Evolutionary conservation across 2,113 vertebrate genomes (phyloP).

Genomic region (Tyto alba): DNA sequence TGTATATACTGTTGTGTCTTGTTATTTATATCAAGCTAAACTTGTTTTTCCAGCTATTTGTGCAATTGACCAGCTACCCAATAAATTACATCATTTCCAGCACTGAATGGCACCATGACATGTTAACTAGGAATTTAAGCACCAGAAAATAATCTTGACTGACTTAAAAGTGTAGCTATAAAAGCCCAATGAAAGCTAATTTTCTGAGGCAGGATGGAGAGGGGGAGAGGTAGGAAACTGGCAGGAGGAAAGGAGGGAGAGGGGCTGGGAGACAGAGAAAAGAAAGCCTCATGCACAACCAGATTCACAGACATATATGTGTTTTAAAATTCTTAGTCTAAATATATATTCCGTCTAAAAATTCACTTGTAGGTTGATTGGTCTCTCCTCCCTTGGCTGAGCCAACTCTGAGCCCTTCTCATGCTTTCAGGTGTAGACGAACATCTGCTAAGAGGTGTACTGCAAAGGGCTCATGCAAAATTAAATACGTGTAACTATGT

Average conservation of each 20-base stretch:
- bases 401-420: not conserved
- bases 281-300: not conserved
- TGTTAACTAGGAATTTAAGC: conserved; percentile 44
- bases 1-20: conserved; percentile 8
- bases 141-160: conserved; percentile 53
- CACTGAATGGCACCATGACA: conserved; percentile 24
- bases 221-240: not conserved
- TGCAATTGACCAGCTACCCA: conserved; percentile 32
- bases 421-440: not conserved
- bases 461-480: conserved; percentile 2
- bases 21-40: conserved; percentile 53
- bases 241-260: not conserved
- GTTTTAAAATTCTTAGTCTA: not conserved
- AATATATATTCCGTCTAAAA: not conserved
- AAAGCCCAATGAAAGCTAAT: conserved; percentile 36
- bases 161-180: conserved; percentile 50
- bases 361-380: not conserved
- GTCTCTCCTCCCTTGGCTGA: not conserved
- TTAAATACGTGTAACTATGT: not conserved
- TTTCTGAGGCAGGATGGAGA: not conserved
- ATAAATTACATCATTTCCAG: conserved; percentile 53
- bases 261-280: not conserved
- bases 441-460: not conserved
- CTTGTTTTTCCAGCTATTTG: conserved; percentile 50
- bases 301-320: not conserved